Conservation (phyloP, 2,113 vertebrate genomes). For the Porphyrio hochstetteri region DNA sequence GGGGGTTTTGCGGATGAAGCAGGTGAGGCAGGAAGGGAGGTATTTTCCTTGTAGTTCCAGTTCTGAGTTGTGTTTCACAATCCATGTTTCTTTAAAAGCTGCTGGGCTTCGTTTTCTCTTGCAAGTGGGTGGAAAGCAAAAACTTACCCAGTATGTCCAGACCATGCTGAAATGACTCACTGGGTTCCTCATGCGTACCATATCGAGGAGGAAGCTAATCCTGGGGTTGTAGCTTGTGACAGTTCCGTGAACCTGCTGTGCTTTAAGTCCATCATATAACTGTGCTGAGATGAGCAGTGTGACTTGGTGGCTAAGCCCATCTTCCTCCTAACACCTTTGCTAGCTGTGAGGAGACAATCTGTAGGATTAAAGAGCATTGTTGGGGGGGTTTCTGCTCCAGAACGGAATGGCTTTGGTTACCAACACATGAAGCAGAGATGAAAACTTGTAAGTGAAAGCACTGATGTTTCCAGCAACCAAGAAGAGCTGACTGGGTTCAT, state of each 20-base stretch:
- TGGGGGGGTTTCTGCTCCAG: background rate
- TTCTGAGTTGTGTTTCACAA: background rate
- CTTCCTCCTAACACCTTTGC: background rate
- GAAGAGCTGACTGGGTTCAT: background rate
- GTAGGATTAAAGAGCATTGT: rapidly evolving
- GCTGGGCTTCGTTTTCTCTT: background rate
- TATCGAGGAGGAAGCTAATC: background rate
- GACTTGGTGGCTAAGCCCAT: background rate
- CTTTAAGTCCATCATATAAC: background rate
- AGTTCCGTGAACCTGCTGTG: background rate
- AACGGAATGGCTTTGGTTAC: background rate
- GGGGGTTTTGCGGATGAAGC: background rate
- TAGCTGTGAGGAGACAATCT: background rate
- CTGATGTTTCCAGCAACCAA: background rate
- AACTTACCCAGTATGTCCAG: background rate
- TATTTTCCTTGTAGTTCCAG: background rate
- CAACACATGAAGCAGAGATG: background rate
- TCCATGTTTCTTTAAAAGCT: background rate
- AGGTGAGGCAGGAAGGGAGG: background rate
- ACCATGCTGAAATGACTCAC: background rate
- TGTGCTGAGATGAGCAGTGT: background rate
- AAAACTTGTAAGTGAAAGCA: background rate
- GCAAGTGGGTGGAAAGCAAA: background rate
- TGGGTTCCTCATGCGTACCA: background rate
- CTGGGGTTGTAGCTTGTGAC: background rate